Conservation (phyloP, 2,888 invertebrate genomes). For the Apotomis capreana region DNA sequence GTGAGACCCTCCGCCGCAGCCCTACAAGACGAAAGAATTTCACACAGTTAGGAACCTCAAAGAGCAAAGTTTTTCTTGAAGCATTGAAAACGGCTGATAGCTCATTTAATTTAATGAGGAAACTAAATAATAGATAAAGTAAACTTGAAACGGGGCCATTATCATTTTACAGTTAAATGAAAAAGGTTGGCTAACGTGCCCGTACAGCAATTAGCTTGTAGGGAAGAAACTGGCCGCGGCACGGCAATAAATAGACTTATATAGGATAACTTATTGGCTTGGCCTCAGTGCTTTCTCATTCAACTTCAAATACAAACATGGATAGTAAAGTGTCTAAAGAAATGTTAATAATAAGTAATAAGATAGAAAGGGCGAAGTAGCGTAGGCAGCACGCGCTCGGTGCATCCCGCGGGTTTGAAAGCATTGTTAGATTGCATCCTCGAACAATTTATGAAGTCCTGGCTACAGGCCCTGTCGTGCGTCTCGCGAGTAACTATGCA, state of each 20-base stretch:
- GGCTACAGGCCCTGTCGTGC: slow-evolving; percentile 46
- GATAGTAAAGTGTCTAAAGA: slow-evolving; percentile 76
- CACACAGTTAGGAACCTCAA: slow-evolving; percentile 71
- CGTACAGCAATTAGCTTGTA: slow-evolving; percentile 17
- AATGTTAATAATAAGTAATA: slow-evolving; percentile 76
- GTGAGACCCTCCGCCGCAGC: slow-evolving; percentile 72
- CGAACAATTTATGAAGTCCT: slow-evolving; percentile 68
- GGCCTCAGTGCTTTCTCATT: slow-evolving; percentile 17
- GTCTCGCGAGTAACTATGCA: slow-evolving; percentile 5
- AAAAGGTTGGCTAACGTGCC: not conserved
- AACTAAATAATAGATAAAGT: slow-evolving; percentile 52
- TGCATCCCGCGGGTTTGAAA: slow-evolving; percentile 60
- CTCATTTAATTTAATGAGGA: slow-evolving; percentile 78
- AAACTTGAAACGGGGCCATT: slow-evolving; percentile 12
- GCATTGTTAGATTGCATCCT: slow-evolving; percentile 70
- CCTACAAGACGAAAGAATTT: slow-evolving; percentile 78
- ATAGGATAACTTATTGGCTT: slow-evolving; percentile 21
- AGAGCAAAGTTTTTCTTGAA: slow-evolving; percentile 69
- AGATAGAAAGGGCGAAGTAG: slow-evolving; percentile 66
- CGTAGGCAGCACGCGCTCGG: slow-evolving; percentile 60
- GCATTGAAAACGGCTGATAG: slow-evolving; percentile 73
- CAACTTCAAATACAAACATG: slow-evolving; percentile 67
- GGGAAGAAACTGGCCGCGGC: not conserved
- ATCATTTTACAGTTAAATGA: slow-evolving; percentile 11
- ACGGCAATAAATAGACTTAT: slow-evolving; percentile 2